Conservation (phyloP, 1,140 invertebrate genomes). For the Aradophagus sp. region DNA sequence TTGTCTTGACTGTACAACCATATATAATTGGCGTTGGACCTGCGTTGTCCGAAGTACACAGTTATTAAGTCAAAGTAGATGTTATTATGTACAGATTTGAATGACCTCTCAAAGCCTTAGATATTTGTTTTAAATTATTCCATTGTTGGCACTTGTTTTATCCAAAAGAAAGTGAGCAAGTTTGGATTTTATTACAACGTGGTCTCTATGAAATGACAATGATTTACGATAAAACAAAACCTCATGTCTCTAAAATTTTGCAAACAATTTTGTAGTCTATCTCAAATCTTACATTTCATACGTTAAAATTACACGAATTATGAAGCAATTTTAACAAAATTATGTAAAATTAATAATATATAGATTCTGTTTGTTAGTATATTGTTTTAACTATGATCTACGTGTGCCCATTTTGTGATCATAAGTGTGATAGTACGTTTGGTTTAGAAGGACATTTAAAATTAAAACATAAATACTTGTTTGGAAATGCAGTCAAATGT, state of each 20-base stretch:
- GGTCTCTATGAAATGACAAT: slow-evolving; percentile 8
- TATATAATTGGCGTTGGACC: slow-evolving; percentile 45
- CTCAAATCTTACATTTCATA: no score
- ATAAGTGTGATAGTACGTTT: no score
- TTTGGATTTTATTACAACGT: slow-evolving; percentile 18
- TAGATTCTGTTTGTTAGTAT: no score
- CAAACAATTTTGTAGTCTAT: no score
- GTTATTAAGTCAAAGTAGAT: slow-evolving; percentile 41
- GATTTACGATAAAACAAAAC: slow-evolving; percentile 7
- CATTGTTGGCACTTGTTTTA: slow-evolving; percentile 3
- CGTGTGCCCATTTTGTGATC: no score
- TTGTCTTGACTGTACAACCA: slow-evolving; percentile 35
- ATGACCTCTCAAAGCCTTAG: slow-evolving; percentile 34
- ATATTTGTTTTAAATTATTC: slow-evolving; percentile 41
- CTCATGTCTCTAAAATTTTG: slow-evolving; percentile 13
- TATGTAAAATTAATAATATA: no score
- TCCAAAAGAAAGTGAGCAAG: slow-evolving; percentile 17
- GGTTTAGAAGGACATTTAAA: no score
- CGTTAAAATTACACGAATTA: no score
- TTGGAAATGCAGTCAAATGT: no score
- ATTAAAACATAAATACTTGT: no score
- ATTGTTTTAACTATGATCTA: no score
- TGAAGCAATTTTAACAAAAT: no score
- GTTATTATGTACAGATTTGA: slow-evolving; percentile 31
- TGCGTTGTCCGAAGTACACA: slow-evolving; percentile 6